Evolutionary conservation across 2,113 vertebrate species (phyloP).

Genomic region (Ctenodactylus gundi): DNA sequence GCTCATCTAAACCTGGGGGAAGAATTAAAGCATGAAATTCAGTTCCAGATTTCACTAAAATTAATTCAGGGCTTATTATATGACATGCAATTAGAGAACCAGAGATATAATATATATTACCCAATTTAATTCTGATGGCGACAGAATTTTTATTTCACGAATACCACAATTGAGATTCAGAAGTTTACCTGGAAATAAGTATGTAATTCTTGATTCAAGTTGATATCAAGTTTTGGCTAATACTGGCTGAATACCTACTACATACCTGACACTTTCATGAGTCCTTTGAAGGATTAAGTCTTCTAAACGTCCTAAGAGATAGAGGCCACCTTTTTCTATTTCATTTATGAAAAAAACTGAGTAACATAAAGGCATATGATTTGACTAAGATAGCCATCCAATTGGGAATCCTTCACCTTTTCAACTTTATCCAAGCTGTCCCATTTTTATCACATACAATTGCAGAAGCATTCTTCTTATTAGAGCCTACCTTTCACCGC

Average conservation of each 20-base stretch:
- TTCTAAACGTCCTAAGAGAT: not conserved
- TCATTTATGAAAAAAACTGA: not conserved
- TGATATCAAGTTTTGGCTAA: not conserved
- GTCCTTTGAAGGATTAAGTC: not conserved
- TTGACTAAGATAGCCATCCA: not conserved
- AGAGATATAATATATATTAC: not conserved
- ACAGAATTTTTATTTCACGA: not conserved
- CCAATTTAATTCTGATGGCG: not conserved
- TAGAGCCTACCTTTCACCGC: not conserved
- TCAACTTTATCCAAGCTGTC: not conserved
- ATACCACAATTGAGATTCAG: not conserved
- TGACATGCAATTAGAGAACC: not conserved
- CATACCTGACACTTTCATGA: not conserved
- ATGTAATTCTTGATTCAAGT: not conserved
- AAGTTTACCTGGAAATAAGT: not conserved
- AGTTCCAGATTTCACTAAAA: conserved; percentile 30
- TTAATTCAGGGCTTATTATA: not conserved
- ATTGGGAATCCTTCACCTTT: not conserved
- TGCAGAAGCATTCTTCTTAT: not conserved
- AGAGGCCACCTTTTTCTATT: not conserved
- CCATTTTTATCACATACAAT: not conserved
- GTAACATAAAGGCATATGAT: not conserved
- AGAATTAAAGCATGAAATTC: not conserved
- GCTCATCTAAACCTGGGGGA: not conserved
- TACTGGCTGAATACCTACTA: not conserved